A percentile compares a stretch with the other conserved stretches of the same genome.
phyloP scores from a whole-genome alignment of 2,797 vertebrate species.

The Dendrocincla fuliginosa region DNA sequence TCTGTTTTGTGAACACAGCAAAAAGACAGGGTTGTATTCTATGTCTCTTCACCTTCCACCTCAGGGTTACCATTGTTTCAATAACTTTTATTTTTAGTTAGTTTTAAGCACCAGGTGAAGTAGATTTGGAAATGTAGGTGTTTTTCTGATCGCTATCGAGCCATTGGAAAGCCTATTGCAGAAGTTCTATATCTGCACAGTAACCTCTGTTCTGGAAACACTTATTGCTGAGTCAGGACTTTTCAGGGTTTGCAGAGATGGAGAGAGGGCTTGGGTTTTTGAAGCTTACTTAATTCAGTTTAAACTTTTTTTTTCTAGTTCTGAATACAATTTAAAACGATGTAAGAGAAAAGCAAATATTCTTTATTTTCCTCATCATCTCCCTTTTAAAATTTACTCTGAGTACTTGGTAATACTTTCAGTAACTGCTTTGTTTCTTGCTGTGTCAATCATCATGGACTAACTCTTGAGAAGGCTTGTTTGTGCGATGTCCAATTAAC shows the following conservation, averaged over 20 bases:
- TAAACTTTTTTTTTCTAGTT: neutral
- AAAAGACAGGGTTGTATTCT: neutral
- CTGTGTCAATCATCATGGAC: neutral
- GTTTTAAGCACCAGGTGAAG: neutral
- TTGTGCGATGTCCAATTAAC: neutral
- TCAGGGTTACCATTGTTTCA: neutral
- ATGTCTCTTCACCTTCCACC: neutral
- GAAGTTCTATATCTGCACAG: neutral
- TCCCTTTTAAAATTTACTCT: too few species aligned
- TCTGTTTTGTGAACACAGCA: neutral
- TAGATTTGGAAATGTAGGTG: neutral
- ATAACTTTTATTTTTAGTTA: neutral
- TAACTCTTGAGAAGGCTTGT: neutral
- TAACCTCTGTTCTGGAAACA: neutral
- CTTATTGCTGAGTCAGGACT: neutral
- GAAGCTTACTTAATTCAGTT: neutral
- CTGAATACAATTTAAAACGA: neutral
- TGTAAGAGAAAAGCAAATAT: too few species aligned
- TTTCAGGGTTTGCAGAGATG: neutral
- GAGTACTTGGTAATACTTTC: neutral
- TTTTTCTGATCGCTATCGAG: neutral
- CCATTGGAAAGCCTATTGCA: neutral
- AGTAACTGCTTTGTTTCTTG: neutral
- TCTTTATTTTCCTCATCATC: too few species aligned
- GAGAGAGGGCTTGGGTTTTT: neutral